Evolutionary conservation across 1,140 invertebrate species (phyloP).

Genomic region (Bradynema listronoti): DNA sequence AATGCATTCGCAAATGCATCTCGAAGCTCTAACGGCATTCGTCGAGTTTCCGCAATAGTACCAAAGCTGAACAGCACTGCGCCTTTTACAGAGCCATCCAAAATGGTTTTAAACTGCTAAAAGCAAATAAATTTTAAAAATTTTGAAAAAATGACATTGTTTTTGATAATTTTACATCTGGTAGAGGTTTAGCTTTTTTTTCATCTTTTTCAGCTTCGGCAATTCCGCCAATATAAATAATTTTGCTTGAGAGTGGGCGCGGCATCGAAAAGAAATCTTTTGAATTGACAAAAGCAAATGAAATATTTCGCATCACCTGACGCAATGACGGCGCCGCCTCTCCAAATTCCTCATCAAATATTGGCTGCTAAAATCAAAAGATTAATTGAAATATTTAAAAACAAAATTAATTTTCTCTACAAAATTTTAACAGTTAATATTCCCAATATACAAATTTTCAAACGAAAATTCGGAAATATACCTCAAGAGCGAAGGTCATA

Average conservation of each 20-base stretch:
- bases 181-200: background rate
- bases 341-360: slow-evolving; percentile 13
- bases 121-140: slow-evolving; percentile 3
- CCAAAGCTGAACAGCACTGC: slow-evolving; percentile 39
- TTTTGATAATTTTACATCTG: background rate
- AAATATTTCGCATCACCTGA: slow-evolving; percentile 16
- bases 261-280: slow-evolving; percentile 38
- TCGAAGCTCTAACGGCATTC: slow-evolving; percentile 16
- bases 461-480: slow-evolving; percentile 11
- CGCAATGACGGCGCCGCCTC: slow-evolving; percentile 25
- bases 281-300: slow-evolving; percentile 35
- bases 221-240: slow-evolving; percentile 44
- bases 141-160: background rate
- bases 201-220: background rate
- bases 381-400: background rate
- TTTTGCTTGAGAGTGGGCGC: slow-evolving; percentile 34
- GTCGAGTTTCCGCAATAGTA: slow-evolving; percentile 30
- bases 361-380: slow-evolving; percentile 10
- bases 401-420: background rate
- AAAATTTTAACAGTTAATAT: background rate
- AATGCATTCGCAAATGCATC: slow-evolving; percentile 35
- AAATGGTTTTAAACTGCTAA: slow-evolving; percentile 16
- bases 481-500: background rate
- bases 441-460: background rate
- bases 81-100: slow-evolving; percentile 21